Conservation (phyloP, 1,140 invertebrate genomes). For the Mycetomoellerius zeteki region DNA sequence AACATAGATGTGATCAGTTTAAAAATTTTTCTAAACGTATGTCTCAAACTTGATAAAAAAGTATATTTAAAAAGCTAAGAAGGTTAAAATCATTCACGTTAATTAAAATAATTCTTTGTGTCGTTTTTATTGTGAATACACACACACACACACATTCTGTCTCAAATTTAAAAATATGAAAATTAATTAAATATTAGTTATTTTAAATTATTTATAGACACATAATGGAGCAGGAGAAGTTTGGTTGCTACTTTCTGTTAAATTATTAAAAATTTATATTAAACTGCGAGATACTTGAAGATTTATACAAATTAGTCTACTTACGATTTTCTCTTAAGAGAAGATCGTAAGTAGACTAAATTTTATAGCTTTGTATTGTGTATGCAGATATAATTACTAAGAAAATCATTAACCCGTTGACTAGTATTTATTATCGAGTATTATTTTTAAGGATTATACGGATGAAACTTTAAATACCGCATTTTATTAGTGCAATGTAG, state of each 20-base stretch:
- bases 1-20: not conserved
- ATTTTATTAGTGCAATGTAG: not conserved
- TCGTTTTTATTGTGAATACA: too few species aligned
- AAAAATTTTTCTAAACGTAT: not conserved
- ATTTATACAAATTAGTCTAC: too few species aligned
- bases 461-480: not conserved
- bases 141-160: too few species aligned
- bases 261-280: constrained; percentile 9
- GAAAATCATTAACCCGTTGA: constrained; percentile 21
- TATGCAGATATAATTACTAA: constrained; percentile 24
- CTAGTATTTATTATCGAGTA: not conserved
- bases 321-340: not conserved
- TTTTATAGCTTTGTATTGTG: constrained; percentile 28
- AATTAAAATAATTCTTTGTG: not conserved
- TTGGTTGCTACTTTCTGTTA: not conserved
- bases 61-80: not conserved
- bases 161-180: not conserved
- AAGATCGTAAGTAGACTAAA: too few species aligned
- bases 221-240: not conserved
- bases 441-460: not conserved
- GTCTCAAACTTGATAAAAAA: not conserved
- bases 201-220: not conserved
- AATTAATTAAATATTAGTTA: not conserved
- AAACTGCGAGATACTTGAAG: not conserved
- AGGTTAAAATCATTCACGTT: not conserved